Evolutionary conservation across 2,113 vertebrate genomes (phyloP), one percentile per base, ranked within the genome.

Genomic region (Menura novaehollandiae): DNA sequence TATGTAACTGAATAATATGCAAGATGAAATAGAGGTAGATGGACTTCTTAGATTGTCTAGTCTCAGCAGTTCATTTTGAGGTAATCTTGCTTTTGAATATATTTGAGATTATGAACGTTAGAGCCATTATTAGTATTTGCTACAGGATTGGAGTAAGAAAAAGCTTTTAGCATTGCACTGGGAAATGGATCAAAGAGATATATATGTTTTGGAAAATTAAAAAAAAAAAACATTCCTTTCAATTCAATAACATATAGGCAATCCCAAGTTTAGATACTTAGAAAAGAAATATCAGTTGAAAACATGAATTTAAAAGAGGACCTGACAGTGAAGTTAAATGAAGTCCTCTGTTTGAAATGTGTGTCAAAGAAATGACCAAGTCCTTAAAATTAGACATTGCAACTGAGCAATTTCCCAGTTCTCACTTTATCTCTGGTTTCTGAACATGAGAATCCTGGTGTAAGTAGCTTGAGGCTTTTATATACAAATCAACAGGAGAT

Each of bases 11-110:
- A 86, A 72, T 74, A 84, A 80, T 83, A 88, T n/a, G 47, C 82
- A 76, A 93, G 93, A 64, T 84, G 84, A 82, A 83, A 73, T 88
- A 84, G 67, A 93, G 67, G 33, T 93, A 96, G 85, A 88, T 85
- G 82, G 81, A 88, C 75, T 94, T 82, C 84, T 79, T 96, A 94
- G 79, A 67, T 88, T 93, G 79, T 90, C 72, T 93, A 89, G 68
- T 51, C 39, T 83, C 91, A 85, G 44, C 67, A 69, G 63, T 84
- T 91, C 66, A n/a, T 76, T 93, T 88, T 90, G 91, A 89, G 67
- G 53, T 95, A 88, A 93, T 89, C n/a, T 62, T 69, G 44, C 21
- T 91, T 88, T 91, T 91, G 33, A 74, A 69, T 88, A 43, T 68
- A 66, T 71, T 91, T 82, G 47, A 80, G 24, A 37, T 91, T 35